Base-by-base conservation (phyloP, 1,140 invertebrate species). In the Panagrolaimus sp. region DNA sequence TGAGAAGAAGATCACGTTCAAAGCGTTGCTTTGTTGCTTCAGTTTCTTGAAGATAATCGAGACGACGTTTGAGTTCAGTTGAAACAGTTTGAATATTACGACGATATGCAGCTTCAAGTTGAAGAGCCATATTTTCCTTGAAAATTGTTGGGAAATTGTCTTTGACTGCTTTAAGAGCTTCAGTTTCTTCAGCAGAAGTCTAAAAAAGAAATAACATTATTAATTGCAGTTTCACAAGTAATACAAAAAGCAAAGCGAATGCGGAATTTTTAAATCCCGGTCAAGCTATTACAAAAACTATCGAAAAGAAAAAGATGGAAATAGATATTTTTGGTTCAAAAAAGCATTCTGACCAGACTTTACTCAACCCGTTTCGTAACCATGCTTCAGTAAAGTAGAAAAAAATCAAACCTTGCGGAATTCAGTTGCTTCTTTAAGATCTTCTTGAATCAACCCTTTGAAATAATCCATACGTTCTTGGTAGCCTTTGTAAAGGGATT, bases 381-480 rank as follows among this genome's bases (percentile, higher is more conserved):
- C 46, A 48, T 48, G 45, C 10, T 21, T 8, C 12, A 43, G 38
- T 43, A 38, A 71, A 70, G 28, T 45, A 47, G n/a, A 8, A 1
- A 28, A 72, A 9, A 32, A 24, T 7, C 32, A 15, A 8, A 78
- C 78, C 72, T 82, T 83, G 43, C 80, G 76, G 73, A 82, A 82
- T 52, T 83, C 82, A 55, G 77, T 71, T 24, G 83, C 80, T 32
- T 82, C 82, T 71, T 82, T 83, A 45, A 82, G 63, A 58, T 82
- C 80, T 38, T 83, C 73, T 10, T 69, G 63, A 69, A 82, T 83
- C 43, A 83, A 62, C 24, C 69, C 67, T 43, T 83, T 77, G 67
- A 72, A 73, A 65, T 70, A 65, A 55, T 70, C 64, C 67, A 83
- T 69, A 7, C 70, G 63, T 6, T 82, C 68, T 45, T 74, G 68